A percentile compares a stretch with the other conserved stretches of the same genome.
phyloP scores from a whole-genome alignment of 2,797 vertebrate species.

The Menidia menidia region DNA sequence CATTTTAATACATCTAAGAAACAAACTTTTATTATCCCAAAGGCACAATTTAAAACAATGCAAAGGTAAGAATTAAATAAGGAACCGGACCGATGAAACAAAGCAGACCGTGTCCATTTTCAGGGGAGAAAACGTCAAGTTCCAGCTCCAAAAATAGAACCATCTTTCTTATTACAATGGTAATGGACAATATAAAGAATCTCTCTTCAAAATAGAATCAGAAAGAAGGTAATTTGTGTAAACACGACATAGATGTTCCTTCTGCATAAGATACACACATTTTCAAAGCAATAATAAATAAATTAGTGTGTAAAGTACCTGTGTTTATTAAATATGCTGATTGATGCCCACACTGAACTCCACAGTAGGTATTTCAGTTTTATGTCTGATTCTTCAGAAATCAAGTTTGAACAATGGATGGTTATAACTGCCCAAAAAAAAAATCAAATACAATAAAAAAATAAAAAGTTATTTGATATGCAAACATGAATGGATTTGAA shows the following conservation, averaged over 20 bases:
- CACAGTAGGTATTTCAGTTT: not conserved
- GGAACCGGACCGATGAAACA: constrained; percentile 48
- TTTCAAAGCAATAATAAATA: constrained; percentile 24
- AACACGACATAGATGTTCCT: constrained; percentile 15
- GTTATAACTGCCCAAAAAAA: not conserved
- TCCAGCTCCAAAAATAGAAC: constrained; percentile 65
- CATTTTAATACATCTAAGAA: constrained; percentile 34
- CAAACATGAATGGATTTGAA: not conserved
- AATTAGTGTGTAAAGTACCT: constrained; percentile 11
- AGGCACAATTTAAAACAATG: constrained; percentile 50
- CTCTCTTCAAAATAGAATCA: constrained; percentile 31
- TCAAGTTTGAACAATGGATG: not conserved
- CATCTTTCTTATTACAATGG: constrained; percentile 49
- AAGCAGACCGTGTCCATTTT: constrained; percentile 62
- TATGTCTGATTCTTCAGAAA: not conserved
- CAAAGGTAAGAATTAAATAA: constrained; percentile 62
- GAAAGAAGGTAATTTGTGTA: constrained; percentile 28
- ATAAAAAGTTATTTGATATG: constrained; percentile 18
- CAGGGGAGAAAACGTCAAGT: constrained; percentile 33
- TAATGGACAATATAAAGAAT: constrained; percentile 48
- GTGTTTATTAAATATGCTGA: constrained; percentile 17
- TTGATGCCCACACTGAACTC: not conserved
- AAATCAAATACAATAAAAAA: too few species aligned
- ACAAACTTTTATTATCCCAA: constrained; percentile 69
- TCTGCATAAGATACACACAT: constrained; percentile 8